Conservation (phyloP, 2,888 invertebrate genomes). For the Andrena hattorfiana region DNA sequence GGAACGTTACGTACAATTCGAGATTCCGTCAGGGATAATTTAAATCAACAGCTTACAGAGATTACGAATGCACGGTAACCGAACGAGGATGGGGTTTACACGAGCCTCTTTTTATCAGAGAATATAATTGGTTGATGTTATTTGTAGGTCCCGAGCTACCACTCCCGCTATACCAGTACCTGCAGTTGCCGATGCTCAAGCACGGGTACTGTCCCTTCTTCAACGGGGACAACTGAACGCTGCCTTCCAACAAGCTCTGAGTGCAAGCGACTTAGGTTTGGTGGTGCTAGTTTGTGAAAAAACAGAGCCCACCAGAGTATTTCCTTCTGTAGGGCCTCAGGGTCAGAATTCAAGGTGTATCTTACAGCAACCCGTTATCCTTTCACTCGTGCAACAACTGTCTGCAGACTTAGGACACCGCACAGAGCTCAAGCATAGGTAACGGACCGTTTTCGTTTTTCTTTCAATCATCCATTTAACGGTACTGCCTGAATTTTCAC, state of each 20-base stretch:
- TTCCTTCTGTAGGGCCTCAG: slow-evolving; percentile 85
- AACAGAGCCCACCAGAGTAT: slow-evolving; percentile 92
- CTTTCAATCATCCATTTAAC: slow-evolving; percentile 5
- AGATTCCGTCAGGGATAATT: slow-evolving; percentile 81
- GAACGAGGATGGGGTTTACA: neutral
- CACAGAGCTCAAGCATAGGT: slow-evolving; percentile 94
- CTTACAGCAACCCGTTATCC: slow-evolving; percentile 94
- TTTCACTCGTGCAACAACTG: slow-evolving; percentile 97
- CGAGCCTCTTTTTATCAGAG: neutral
- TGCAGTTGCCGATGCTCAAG: slow-evolving; percentile 79
- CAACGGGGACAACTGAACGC: slow-evolving; percentile 91
- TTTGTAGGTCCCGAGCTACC: slow-evolving; percentile 90
- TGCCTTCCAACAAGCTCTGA: slow-evolving; percentile 96
- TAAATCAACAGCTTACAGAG: slow-evolving; percentile 81
- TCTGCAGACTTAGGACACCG: slow-evolving; percentile 95
- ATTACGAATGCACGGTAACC: slow-evolving; percentile 80
- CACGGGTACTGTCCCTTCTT: slow-evolving; percentile 80
- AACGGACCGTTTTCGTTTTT: slow-evolving; percentile 20
- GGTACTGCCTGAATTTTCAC: neutral
- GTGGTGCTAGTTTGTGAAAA: slow-evolving; percentile 95
- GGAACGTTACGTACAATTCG: slow-evolving; percentile 79
- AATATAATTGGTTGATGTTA: slow-evolving; percentile 80
- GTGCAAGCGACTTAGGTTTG: slow-evolving; percentile 94
- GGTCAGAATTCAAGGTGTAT: slow-evolving; percentile 89
- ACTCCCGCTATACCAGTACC: slow-evolving; percentile 89